Conservation (phyloP, 1,140 invertebrate genomes). For the Chironomus striatipennis region DNA sequence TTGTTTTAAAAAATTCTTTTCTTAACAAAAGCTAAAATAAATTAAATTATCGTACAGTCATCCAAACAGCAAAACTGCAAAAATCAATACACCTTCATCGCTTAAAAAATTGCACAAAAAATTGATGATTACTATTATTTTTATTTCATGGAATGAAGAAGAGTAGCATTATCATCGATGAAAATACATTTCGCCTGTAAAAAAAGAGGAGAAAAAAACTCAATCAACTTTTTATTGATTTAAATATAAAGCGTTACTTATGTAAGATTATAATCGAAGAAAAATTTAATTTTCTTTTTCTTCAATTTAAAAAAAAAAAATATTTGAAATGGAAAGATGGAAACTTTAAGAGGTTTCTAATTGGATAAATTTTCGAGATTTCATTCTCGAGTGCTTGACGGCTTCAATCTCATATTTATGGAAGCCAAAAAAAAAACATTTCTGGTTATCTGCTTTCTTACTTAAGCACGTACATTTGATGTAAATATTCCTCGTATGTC, state of each 20-base stretch:
- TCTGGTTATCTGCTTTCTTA: conserved; percentile 12
- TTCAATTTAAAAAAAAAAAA: no score
- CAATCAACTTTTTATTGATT: conserved; percentile 21
- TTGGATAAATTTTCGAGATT: neutral
- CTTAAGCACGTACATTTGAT: neutral
- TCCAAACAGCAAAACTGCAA: no score
- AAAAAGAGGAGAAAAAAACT: neutral
- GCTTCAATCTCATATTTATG: no score
- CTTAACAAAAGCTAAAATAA: no score
- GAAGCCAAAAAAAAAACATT: no score
- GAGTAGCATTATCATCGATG: neutral
- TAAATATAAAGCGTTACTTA: neutral
- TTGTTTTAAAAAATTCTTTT: no score
- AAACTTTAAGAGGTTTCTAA: conserved; percentile 2
- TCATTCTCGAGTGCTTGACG: no score
- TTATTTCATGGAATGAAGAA: no score
- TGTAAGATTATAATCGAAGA: neutral
- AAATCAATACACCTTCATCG: neutral
- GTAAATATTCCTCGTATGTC: conserved; percentile 6
- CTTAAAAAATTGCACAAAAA: neutral
- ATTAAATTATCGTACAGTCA: no score
- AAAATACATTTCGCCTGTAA: neutral
- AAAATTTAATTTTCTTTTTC: no score
- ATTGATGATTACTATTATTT: neutral
- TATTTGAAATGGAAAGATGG: neutral